These are phyloP conservation scores for Crocallis elinguaria DNA, from an alignment of 2,888 invertebrate genomes.

Conservation along the genomic window DNA sequence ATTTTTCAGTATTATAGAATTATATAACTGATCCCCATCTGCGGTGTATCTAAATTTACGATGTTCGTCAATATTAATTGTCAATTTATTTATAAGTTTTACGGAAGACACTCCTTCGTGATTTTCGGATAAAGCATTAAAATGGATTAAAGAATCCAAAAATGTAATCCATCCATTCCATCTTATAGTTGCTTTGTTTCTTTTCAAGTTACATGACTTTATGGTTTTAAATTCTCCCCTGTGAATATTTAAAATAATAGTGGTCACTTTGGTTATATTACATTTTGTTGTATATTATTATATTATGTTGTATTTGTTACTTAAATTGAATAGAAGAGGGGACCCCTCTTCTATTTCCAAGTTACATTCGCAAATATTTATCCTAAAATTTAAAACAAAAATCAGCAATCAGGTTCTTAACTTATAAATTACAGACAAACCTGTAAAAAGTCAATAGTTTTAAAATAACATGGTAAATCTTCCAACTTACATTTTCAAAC, in stretches of 20 bases:
- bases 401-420: no score
- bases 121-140: constrained; percentile 10
- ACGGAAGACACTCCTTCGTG: constrained; percentile 11
- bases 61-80: constrained; percentile 14
- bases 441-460: no score
- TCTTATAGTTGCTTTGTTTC: constrained; percentile 19
- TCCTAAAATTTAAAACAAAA: no score
- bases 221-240: constrained; percentile 18
- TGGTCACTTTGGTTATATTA: no score
- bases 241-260: background rate
- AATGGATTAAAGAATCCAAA: constrained; percentile 24
- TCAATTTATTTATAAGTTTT: constrained; percentile 18
- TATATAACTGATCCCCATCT: background rate
- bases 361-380: no score
- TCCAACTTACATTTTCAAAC: no score
- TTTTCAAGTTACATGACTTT: constrained; percentile 6
- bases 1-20: constrained; percentile 3
- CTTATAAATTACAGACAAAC: no score
- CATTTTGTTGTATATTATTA: no score
- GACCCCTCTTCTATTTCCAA: no score
- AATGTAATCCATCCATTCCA: constrained; percentile 28
- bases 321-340: no score
- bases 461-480: no score
- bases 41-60: background rate
- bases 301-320: no score